phyloP scores from a whole-genome alignment of 2,113 vertebrate species.

The Bothrops jararaca region DNA sequence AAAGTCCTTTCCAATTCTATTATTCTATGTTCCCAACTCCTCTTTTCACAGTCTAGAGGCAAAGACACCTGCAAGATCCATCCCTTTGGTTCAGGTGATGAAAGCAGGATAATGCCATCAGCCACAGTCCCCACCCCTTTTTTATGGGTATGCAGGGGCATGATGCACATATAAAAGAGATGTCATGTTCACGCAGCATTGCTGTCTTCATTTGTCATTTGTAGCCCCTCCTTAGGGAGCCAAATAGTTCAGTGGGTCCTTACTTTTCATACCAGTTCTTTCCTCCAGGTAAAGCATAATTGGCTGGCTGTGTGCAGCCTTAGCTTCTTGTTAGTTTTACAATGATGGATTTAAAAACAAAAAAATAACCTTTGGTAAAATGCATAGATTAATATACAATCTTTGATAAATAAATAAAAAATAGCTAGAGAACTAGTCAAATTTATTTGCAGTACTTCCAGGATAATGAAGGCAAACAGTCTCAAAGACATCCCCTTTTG shows the following conservation, averaged over 20 bases:
- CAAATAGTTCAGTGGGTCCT: neutral
- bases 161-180: neutral
- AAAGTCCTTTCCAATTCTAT: no score
- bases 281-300: neutral
- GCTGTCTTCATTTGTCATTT: neutral
- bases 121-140: neutral
- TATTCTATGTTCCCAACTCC: neutral
- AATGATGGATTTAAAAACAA: neutral
- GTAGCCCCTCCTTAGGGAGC: no score
- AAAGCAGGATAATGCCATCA: neutral
- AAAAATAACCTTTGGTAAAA: neutral
- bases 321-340: neutral
- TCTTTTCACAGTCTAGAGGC: neutral
- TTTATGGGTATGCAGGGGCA: no score
- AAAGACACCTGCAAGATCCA: neutral
- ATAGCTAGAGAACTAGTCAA: neutral
- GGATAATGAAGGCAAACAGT: neutral
- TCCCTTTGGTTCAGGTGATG: neutral
- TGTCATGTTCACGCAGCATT: neutral
- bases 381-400: neutral
- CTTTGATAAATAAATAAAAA: neutral
- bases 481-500: neutral
- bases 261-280: neutral
- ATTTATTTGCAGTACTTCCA: neutral
- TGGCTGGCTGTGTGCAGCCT: neutral